Conservation (phyloP, 2,113 vertebrate species). For the Mastomys natalensis region DNA sequence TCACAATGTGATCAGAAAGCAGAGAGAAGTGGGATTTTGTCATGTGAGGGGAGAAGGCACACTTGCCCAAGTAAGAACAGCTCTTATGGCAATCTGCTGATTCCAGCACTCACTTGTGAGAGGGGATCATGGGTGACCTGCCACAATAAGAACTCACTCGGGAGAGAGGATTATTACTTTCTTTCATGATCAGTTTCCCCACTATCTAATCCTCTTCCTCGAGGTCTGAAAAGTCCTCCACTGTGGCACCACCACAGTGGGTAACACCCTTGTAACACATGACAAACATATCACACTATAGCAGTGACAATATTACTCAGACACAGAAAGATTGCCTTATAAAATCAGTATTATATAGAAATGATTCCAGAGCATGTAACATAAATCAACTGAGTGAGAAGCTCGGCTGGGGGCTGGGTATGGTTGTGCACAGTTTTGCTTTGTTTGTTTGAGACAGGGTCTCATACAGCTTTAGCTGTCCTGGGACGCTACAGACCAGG, state of each 20-base stretch:
- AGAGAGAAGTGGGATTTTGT: neutral
- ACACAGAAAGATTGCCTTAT: neutral
- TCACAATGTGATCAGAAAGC: neutral
- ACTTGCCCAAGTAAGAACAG: neutral
- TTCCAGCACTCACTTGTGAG: neutral
- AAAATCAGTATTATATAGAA: neutral
- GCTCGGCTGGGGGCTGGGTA: neutral
- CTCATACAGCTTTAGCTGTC: neutral
- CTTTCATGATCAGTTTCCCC: neutral
- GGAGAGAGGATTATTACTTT: neutral
- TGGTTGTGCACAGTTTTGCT: neutral
- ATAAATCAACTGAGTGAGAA: conserved; percentile 1
- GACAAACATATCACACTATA: neutral
- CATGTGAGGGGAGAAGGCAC: neutral
- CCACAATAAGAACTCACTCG: neutral
- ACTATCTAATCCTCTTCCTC: neutral
- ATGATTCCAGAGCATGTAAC: neutral
- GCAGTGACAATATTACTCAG: neutral
- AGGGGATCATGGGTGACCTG: neutral
- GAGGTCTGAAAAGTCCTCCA: neutral
- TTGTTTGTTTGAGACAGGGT: neutral
- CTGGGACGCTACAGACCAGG: neutral
- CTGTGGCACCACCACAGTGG: neutral
- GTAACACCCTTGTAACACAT: neutral
- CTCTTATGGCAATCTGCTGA: neutral